Base-by-base conservation (phyloP, 2,888 invertebrate species). In the Melangyna quadrimaculata region DNA sequence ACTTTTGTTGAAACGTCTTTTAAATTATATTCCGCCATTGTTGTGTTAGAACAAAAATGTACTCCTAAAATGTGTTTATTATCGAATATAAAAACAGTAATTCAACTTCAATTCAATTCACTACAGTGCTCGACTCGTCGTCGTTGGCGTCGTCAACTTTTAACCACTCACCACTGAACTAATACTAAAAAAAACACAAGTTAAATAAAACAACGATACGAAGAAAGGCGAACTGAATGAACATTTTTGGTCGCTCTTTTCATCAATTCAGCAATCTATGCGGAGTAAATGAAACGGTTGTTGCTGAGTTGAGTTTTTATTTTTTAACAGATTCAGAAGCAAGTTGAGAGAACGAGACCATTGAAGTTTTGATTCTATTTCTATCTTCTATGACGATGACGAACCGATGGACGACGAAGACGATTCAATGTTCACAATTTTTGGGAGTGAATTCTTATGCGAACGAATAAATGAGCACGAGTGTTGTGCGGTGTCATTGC, bases 201-300 rank as follows among this genome's bases (percentile, higher is more conserved):
- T 40, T 4, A 55, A 55, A 40, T 40, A 8, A 61, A n/a, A n/a
- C n/a, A n/a, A n/a, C n/a, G n/a, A n/a, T n/a, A n/a, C n/a, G n/a
- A n/a, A n/a, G n/a, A n/a, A n/a, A n/a, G n/a, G n/a, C 65, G 65
- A 67, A 67, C 32, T 29, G 65, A 67, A 48, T 22, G 65, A 32
- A 43, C 32, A 22, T n/a, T 12, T 22, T 35, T 67, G 19, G 22
- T 67, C 65, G 14, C 65, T 67, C 65, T 22, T 67, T 67, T 32
- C 32, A 43, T 19, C 0, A 63, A 29, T 63, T 22, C 48, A 32
- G 8, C 14, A 14, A 43, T 24, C 5, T 17, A 43, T 43, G 6
- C 19, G 12, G 61, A 61, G 17, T 29, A 29, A 67, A n/a, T 67
- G 48, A 67, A 67, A 67, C 5, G 22, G 48, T 17, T 32, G 32